A percentile compares a stretch with the other conserved stretches of the same genome.
Evolutionary conservation across 2,888 invertebrate species (phyloP).

Genomic region (Tillus elongatus): DNA sequence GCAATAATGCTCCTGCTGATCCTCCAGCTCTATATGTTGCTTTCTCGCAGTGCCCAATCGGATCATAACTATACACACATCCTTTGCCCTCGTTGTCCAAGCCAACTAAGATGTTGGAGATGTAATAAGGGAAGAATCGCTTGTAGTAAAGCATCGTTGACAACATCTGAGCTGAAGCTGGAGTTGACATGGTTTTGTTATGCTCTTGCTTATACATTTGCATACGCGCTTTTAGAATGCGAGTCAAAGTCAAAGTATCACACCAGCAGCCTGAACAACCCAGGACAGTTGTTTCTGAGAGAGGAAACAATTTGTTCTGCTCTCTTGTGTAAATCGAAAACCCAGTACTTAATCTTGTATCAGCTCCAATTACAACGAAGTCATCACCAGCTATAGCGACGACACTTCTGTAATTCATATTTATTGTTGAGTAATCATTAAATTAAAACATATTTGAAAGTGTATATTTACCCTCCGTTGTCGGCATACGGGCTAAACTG

Average conservation of each 20-base stretch:
- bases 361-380: constrained; percentile 90
- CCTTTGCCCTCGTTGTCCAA: constrained; percentile 90
- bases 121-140: constrained; percentile 97
- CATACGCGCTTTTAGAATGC: constrained; percentile 74
- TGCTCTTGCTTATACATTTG: constrained; percentile 95
- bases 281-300: constrained; percentile 78
- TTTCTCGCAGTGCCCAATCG: constrained; percentile 89
- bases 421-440: neutral
- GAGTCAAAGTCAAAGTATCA: constrained; percentile 84
- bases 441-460: neutral
- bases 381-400: constrained; percentile 94
- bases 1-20: constrained; percentile 79
- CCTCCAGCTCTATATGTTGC: constrained; percentile 82
- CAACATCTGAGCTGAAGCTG: constrained; percentile 91
- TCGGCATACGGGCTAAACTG: constrained; percentile 63
- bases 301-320: constrained; percentile 75
- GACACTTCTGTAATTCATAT: constrained; percentile 61
- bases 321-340: constrained; percentile 84
- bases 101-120: constrained; percentile 90
- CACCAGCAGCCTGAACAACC: constrained; percentile 97
- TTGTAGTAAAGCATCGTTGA: constrained; percentile 93
- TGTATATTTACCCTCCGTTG: constrained; percentile 61
- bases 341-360: constrained; percentile 86
- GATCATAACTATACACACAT: constrained; percentile 93
- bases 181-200: constrained; percentile 83